These are phyloP conservation scores for Ivindomyrus marchei DNA, from an alignment of 2,113 vertebrate genomes.

Conservation along the genomic window DNA sequence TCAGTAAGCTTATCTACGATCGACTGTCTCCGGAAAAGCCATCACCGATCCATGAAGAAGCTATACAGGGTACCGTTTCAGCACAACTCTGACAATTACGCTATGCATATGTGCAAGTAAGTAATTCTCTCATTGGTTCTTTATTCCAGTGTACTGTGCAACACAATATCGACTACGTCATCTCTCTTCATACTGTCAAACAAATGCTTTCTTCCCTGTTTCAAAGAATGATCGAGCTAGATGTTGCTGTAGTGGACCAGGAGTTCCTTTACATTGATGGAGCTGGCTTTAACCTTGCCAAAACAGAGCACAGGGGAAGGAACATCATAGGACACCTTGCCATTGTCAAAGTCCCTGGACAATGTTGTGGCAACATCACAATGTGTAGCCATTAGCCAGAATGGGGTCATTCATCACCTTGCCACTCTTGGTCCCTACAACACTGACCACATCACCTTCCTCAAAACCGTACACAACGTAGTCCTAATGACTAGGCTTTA, in stretches of 20 bases:
- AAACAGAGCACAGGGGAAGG: not conserved
- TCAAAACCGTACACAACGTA: no score
- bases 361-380: no score
- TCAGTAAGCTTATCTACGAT: not conserved
- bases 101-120: no score
- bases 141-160: not conserved
- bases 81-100: not conserved
- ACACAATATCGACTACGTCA: not conserved
- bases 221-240: not conserved
- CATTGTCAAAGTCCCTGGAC: not conserved
- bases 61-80: not conserved
- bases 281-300: not conserved
- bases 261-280: not conserved
- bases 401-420: no score
- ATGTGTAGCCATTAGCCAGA: no score
- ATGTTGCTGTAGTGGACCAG: not conserved
- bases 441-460: no score
- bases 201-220: not conserved
- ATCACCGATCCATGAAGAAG: not conserved
- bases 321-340: not conserved
- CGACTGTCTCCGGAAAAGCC: not conserved
- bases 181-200: not conserved
- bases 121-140: no score
- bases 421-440: no score
- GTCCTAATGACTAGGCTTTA: no score